Evolutionary conservation across 1,140 invertebrate species (phyloP), one percentile per base, ranked within the genome.

Genomic region (Eurytemora carolleeae): DNA sequence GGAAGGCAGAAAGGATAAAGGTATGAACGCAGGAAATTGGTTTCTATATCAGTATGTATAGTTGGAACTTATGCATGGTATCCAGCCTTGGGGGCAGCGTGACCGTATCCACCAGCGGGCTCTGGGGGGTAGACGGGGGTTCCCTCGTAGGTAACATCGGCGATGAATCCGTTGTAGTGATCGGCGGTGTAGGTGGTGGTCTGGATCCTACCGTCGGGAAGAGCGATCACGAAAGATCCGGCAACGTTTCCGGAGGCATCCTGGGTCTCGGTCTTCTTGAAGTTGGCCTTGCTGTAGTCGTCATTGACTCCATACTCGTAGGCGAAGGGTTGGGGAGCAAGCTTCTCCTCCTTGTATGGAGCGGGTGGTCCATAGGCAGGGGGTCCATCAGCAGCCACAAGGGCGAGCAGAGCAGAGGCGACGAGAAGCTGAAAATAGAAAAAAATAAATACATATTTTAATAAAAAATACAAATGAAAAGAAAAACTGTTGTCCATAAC

Each of bases 261-360:
- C 18, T 61, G 59, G 15, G 21, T 24, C 31, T 61, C 59, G 21
- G 18, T 56, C 59, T 61, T 61, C 44, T 61, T 44, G 59, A 61
- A 61, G 59, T 24, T 24, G 19, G 26, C 52, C 16, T 53, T 53
- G 53, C 44, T 44, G 59, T 61, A 61, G 53, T 54, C 59, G 26
- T 61, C 59, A 31, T 61, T 61, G 12, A 61, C 59, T n/a, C 59
- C 59, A 44, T 61, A 61, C 55, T 61, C 44, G 59, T 61, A 61
- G 52, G 59, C 59, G 31, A 61, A 61, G 26, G 59, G 59, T 22
- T 61, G 59, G 24, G 58, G 58, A 44, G 59, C 18, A 18, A 19
- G 18, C 3, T 54, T 21, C 53, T 24, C 2, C 18, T 23, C 24
- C 21, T 55, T 54, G 59, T 61, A 61, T 23, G 18, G 3, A 19